Conservation (phyloP, 2,797 vertebrate genomes). For the Lepus oiostolus region DNA sequence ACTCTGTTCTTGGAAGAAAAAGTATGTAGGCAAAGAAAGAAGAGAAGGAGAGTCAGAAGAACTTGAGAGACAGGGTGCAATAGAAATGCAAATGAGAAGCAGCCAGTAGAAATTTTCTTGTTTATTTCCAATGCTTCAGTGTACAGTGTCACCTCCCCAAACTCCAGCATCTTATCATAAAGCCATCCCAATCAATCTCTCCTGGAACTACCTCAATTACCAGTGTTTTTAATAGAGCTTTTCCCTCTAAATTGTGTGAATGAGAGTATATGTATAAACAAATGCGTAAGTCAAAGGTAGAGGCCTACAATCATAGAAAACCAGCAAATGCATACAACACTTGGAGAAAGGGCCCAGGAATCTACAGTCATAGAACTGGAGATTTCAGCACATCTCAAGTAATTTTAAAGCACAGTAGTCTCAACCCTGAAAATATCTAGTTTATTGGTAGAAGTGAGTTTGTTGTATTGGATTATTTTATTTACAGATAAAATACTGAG, state of each 20-base stretch:
- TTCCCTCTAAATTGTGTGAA: neutral
- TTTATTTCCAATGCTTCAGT: neutral
- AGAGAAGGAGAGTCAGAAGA: neutral
- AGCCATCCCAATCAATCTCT: neutral
- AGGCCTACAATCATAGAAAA: neutral
- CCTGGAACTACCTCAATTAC: neutral
- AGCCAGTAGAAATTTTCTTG: neutral
- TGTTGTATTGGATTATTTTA: neutral
- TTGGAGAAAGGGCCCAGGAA: neutral
- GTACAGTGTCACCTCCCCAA: neutral
- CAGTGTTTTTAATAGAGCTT: neutral
- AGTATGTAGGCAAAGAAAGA: neutral
- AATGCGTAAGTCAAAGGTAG: neutral
- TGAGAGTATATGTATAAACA: neutral
- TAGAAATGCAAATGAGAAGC: neutral
- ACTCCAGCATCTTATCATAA: neutral
- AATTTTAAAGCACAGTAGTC: neutral
- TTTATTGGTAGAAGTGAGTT: neutral
- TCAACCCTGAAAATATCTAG: neutral
- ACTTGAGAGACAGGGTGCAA: neutral
- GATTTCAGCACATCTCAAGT: neutral
- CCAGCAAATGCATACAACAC: neutral
- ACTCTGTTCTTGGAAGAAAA: neutral
- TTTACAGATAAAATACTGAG: neutral
- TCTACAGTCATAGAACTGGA: neutral